Evolutionary conservation across 2,113 vertebrate species (phyloP).

Genomic region (Anguilla japonica): DNA sequence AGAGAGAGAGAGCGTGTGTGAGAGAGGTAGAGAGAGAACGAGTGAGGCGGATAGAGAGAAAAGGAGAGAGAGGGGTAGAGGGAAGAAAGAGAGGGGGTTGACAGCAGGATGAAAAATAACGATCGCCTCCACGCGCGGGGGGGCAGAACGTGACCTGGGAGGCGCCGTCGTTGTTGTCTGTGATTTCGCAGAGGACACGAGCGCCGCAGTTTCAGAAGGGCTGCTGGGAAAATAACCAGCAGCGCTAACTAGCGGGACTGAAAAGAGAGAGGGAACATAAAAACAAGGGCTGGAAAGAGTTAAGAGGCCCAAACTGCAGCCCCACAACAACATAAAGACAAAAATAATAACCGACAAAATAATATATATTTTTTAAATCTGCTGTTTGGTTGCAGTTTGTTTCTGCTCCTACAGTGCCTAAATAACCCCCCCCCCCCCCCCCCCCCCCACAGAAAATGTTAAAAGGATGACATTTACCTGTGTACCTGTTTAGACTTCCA

Average conservation of each 20-base stretch:
- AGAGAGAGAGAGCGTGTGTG: no score
- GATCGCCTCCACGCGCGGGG: neutral
- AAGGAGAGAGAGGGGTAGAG: no score
- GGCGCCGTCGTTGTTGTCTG: neutral
- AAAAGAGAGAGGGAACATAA: neutral
- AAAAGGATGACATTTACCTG: neutral
- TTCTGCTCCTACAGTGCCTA: neutral
- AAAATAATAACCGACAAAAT: no score
- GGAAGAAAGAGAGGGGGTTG: neutral
- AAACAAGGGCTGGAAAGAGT: neutral
- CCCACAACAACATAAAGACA: no score
- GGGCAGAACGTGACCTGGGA: neutral
- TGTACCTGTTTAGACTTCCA: neutral
- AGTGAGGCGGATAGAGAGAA: neutral
- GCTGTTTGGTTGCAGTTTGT: no score
- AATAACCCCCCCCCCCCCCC: neutral
- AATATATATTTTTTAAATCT: no score
- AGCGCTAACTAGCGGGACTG: neutral
- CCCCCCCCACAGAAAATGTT: neutral
- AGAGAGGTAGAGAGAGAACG: neutral
- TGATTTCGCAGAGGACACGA: neutral
- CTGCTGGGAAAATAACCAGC: neutral
- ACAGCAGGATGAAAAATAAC: slow-evolving; percentile 25
- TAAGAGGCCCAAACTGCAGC: no score
- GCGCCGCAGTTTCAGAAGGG: neutral